Conservation (phyloP, 23 tunicate species). For the Phallusia fumigata region DNA sequence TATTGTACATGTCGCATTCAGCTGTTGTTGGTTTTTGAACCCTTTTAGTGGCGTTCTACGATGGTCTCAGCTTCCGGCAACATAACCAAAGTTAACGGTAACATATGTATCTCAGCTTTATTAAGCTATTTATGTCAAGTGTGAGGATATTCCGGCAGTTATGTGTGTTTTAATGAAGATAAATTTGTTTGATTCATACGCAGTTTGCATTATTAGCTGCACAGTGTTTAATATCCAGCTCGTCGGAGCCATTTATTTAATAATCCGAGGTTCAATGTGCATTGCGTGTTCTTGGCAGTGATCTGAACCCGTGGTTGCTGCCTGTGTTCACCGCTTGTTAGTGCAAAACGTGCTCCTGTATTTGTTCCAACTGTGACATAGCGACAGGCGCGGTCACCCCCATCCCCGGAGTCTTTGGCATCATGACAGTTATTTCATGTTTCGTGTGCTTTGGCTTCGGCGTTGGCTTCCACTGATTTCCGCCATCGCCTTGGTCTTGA, state of each 20-base stretch:
- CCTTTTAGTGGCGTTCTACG: neutral
- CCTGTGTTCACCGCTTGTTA: neutral
- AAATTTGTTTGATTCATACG: too few relatives aligned
- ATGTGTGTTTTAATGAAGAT: too few relatives aligned
- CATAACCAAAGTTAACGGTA: too few relatives aligned
- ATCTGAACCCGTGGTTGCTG: too few relatives aligned
- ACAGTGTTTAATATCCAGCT: too few relatives aligned
- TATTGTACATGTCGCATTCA: neutral
- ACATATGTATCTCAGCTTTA: too few relatives aligned
- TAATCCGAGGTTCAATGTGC: too few relatives aligned
- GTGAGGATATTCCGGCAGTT: too few relatives aligned
- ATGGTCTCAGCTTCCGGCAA: neutral
- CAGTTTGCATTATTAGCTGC: too few relatives aligned
- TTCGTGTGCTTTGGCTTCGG: conserved; percentile 17
- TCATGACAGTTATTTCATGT: conserved; percentile 43
- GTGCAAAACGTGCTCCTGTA: conserved; percentile 49
- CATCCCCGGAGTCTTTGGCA: conserved; percentile 68
- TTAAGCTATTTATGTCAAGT: too few relatives aligned
- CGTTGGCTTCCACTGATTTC: conserved; percentile 9
- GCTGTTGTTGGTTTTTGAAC: neutral
- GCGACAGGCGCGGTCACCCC: conserved; percentile 15
- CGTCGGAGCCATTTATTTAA: too few relatives aligned
- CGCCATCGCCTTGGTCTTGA: neutral
- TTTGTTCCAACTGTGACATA: conserved; percentile 48
- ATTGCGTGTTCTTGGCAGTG: too few relatives aligned